phyloP scores from a whole-genome alignment of 2,888 invertebrate species.

The Troides oblongomaculatus region DNA sequence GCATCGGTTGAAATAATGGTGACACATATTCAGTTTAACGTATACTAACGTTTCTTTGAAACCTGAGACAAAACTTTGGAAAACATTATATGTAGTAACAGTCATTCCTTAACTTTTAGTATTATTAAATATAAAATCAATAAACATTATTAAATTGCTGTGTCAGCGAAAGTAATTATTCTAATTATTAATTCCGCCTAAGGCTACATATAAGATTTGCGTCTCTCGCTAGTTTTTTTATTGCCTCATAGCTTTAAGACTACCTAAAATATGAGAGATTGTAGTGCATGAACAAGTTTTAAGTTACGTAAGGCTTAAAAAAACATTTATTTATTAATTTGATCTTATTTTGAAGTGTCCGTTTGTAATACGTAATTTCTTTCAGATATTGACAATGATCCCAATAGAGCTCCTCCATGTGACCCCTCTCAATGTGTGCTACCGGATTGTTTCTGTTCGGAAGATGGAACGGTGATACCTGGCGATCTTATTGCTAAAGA shows the following conservation, averaged over 20 bases:
- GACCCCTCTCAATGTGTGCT: conserved; percentile 91
- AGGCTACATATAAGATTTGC: conserved; percentile 17
- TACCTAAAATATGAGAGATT: conserved; percentile 4
- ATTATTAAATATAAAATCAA: background rate
- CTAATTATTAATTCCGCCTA: conserved; percentile 48
- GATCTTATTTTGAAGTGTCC: background rate
- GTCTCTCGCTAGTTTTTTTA: conserved; percentile 21
- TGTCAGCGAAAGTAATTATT: conserved; percentile 73
- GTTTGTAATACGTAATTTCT: conserved; percentile 38
- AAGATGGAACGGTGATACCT: conserved; percentile 92
- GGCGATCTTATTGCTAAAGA: conserved; percentile 91
- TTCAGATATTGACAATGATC: conserved; percentile 94
- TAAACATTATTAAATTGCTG: background rate
- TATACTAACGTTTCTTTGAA: no score
- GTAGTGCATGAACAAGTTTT: background rate
- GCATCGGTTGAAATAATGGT: no score
- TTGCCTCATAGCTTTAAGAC: conserved; percentile 10
- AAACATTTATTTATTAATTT: background rate
- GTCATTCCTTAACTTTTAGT: background rate
- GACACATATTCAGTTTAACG: no score
- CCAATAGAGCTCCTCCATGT: conserved; percentile 94
- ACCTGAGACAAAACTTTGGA: background rate
- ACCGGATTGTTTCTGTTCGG: conserved; percentile 96
- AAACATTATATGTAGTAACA: background rate
- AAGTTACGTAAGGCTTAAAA: conserved; percentile 9